Conservation (phyloP, 1,140 invertebrate species). For the Eufriesea mexicana region DNA sequence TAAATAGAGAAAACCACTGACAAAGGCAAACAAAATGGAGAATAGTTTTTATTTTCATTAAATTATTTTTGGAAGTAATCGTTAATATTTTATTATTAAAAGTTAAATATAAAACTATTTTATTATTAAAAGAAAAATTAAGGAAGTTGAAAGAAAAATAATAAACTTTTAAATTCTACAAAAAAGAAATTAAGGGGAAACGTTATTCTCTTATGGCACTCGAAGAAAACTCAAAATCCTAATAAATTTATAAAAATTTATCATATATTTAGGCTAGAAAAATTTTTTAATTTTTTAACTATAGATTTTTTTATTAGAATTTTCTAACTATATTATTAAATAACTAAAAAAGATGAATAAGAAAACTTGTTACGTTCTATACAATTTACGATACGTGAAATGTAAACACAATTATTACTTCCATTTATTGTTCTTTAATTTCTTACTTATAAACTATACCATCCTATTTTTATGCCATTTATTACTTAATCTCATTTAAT, state of each 20-base stretch:
- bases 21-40: neutral
- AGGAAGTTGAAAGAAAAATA: neutral
- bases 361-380: too few species aligned
- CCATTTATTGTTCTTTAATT: too few species aligned
- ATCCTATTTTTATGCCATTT: neutral
- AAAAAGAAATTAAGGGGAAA: neutral
- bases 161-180: neutral
- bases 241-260: too few species aligned
- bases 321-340: too few species aligned
- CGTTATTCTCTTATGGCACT: neutral
- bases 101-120: neutral
- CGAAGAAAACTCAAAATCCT: too few species aligned
- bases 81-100: neutral
- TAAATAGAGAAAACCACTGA: neutral
- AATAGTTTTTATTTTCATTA: neutral
- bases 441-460: neutral
- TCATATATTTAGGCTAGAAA: too few species aligned
- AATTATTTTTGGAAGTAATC: neutral
- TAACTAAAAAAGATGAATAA: neutral
- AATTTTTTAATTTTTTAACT: too few species aligned
- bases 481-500: neutral
- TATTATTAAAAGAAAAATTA: neutral
- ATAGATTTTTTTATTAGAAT: too few species aligned
- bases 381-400: neutral
- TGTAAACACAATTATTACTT: neutral